phyloP scores from a whole-genome alignment of 2,888 invertebrate genomes.

The Dicyrtoma fusca region DNA sequence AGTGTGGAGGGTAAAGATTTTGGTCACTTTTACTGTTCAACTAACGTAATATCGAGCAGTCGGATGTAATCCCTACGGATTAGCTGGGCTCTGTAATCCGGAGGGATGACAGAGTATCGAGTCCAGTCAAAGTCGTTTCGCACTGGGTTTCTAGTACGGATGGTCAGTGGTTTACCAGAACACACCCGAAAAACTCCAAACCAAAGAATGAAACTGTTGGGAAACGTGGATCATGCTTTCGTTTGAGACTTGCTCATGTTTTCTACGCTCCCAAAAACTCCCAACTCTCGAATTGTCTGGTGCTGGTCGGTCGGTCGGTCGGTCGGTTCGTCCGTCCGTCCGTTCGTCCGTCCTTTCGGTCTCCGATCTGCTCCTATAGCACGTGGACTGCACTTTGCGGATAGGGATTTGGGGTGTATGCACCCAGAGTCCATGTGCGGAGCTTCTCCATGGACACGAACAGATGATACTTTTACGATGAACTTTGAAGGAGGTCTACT shows the following conservation, averaged over 20 bases:
- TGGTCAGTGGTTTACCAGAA: conserved; percentile 50
- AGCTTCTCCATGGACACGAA: not conserved
- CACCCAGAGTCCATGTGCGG: not conserved
- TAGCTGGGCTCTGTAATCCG: conserved; percentile 33
- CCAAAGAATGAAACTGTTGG: not conserved
- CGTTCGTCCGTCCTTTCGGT: no score
- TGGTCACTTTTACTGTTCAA: conserved; percentile 27
- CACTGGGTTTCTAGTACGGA: conserved; percentile 45
- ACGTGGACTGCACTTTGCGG: not conserved
- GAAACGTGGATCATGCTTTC: no score
- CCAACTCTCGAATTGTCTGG: no score
- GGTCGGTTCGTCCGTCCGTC: no score
- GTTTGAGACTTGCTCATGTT: not conserved
- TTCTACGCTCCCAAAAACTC: no score
- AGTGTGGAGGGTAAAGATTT: conserved; percentile 37
- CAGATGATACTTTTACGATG: not conserved
- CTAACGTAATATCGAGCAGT: conserved; percentile 28
- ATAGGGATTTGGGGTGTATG: not conserved
- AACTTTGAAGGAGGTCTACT: not conserved
- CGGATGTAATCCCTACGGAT: conserved; percentile 40
- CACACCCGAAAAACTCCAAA: conserved; percentile 9
- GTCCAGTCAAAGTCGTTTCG: conserved; percentile 9
- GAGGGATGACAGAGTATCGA: conserved; percentile 36
- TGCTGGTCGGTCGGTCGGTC: no score
- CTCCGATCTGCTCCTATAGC: no score